Evolutionary conservation across 2,797 vertebrate species (phyloP).

Genomic region (Poliocrania exsul): DNA sequence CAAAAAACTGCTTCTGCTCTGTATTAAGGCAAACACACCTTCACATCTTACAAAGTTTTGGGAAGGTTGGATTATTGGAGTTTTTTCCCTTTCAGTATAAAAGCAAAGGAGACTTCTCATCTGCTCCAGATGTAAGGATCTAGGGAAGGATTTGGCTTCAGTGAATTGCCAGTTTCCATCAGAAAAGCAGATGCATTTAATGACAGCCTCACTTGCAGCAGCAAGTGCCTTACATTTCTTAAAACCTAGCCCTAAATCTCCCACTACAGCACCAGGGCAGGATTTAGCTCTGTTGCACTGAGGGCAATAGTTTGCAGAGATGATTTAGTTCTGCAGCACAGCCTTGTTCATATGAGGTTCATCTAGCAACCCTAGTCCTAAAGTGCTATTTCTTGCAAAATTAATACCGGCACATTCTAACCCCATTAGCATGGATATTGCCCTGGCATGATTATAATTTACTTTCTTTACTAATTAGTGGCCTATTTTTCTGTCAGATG

Average conservation of each 20-base stretch:
- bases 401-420: background rate
- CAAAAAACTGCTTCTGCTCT: background rate
- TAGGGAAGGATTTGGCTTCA: background rate
- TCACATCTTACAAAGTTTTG: background rate
- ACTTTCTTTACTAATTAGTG: constrained; percentile 57
- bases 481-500: constrained; percentile 27
- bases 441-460: background rate
- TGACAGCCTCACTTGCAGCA: background rate
- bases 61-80: rapidly evolving
- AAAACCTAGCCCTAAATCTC: background rate
- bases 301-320: background rate
- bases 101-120: background rate
- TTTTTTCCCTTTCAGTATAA: background rate
- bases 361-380: background rate
- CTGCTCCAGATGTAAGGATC: background rate
- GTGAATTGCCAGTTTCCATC: background rate
- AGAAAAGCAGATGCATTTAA: background rate
- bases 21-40: background rate
- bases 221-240: background rate
- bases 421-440: background rate
- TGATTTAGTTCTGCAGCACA: background rate
- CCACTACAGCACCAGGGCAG: background rate
- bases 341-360: background rate
- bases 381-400: background rate
- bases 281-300: background rate